A percentile compares a stretch with the other conserved stretches of the same genome.
phyloP scores from a whole-genome alignment of 2,888 invertebrate species.

The Congeria kusceri region DNA sequence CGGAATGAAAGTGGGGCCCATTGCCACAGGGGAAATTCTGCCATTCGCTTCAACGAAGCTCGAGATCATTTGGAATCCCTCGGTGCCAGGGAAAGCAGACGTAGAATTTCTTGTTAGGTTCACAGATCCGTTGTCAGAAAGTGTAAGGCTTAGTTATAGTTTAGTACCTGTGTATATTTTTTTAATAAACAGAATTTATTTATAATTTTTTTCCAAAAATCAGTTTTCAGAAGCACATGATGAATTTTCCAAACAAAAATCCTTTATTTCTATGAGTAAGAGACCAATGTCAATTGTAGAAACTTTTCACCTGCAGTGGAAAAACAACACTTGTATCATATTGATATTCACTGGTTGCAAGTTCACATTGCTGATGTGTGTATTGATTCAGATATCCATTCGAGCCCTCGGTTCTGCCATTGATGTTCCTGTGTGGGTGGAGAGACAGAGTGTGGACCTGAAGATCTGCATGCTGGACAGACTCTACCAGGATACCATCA shows the following conservation, averaged over 20 bases:
- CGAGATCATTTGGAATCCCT: constrained; percentile 84
- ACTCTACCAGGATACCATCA: constrained; percentile 85
- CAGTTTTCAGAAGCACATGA: too few relatives aligned
- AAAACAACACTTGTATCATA: too few relatives aligned
- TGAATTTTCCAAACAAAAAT: too few relatives aligned
- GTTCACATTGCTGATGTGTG: too few relatives aligned
- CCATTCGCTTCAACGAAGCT: constrained; percentile 83
- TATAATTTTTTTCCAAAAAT: too few relatives aligned
- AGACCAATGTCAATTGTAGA: too few relatives aligned
- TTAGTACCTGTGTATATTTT: background rate
- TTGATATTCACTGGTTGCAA: too few relatives aligned
- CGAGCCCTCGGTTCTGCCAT: constrained; percentile 81
- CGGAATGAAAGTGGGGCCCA: constrained; percentile 80
- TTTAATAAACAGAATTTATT: too few relatives aligned
- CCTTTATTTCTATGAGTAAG: too few relatives aligned
- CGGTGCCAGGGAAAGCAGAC: constrained; percentile 82
- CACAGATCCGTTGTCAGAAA: constrained; percentile 81
- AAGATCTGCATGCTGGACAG: constrained; percentile 85
- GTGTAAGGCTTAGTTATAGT: constrained; percentile 72
- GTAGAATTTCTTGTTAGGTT: constrained; percentile 83
- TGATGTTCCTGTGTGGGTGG: constrained; percentile 85
- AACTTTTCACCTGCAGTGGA: too few relatives aligned
- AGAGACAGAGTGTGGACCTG: constrained; percentile 83
- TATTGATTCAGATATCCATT: constrained; percentile 74
- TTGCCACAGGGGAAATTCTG: constrained; percentile 79